Evolutionary conservation across 2,113 vertebrate species (phyloP).

Genomic region (Clarias magur): DNA sequence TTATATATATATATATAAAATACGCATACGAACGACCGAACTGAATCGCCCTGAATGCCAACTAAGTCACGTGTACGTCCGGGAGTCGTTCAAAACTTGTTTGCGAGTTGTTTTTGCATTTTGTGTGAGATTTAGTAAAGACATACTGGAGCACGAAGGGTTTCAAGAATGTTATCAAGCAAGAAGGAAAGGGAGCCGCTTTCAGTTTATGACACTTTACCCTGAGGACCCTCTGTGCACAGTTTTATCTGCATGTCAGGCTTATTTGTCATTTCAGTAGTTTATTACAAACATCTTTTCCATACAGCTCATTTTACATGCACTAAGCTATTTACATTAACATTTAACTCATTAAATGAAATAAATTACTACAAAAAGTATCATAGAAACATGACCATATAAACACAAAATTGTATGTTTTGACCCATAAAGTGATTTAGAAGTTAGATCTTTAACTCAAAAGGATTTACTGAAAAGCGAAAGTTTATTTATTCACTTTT

Average conservation of each 20-base stretch:
- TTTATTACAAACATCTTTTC: not conserved
- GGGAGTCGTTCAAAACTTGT: no score
- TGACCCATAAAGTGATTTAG: not conserved
- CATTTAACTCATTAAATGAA: not conserved
- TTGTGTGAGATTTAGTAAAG: no score
- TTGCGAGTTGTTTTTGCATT: no score
- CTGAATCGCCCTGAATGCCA: no score
- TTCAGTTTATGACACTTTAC: no score
- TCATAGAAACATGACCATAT: not conserved
- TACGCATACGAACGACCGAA: no score
- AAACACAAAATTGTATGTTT: not conserved
- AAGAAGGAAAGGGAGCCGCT: no score
- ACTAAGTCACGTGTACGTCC: no score
- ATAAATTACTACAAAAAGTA: not conserved
- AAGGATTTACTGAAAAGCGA: not conserved
- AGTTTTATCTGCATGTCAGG: not conserved
- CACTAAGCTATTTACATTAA: not conserved
- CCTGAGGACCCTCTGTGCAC: no score
- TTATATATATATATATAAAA: no score
- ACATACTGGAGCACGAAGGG: no score
- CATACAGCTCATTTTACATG: not conserved
- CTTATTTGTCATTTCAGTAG: not conserved
- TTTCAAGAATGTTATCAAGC: no score
- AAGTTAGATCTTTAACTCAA: not conserved
- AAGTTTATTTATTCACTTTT: not conserved